Conservation (phyloP, 2,797 vertebrate species). For the Ctenopoma multispine region DNA sequence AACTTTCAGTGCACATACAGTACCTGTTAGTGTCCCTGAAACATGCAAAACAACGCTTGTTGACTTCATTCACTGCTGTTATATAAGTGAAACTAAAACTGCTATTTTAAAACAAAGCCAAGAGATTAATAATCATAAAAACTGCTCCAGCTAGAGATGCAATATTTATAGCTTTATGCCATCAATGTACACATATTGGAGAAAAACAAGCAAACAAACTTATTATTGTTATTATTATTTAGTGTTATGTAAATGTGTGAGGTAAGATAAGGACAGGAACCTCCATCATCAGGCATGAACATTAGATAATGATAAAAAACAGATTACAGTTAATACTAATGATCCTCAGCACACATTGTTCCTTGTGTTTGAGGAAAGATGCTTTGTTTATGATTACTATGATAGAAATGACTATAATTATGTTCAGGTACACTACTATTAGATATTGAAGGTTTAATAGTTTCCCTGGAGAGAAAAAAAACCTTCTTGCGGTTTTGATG, state of each 20-base stretch:
- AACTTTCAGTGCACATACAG: neutral
- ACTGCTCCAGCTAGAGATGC: too few species aligned
- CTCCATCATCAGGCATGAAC: too few species aligned
- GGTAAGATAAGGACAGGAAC: too few species aligned
- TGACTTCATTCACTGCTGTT: neutral
- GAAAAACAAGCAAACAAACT: too few species aligned
- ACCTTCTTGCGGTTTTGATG: neutral
- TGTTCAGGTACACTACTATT: neutral
- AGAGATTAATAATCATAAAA: too few species aligned
- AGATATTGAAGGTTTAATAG: neutral
- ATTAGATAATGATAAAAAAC: too few species aligned
- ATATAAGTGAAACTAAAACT: neutral
- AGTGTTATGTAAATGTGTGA: too few species aligned
- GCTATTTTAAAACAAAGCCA: conserved; percentile 12
- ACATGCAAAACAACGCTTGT: neutral
- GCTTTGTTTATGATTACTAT: neutral
- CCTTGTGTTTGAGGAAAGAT: neutral
- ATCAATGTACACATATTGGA: too few species aligned
- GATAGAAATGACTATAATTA: neutral
- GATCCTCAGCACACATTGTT: neutral
- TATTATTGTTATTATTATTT: too few species aligned
- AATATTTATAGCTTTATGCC: too few species aligned
- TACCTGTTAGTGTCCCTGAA: neutral
- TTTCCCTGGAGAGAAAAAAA: neutral
- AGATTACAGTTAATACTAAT: neutral